Percentiles rank a stretch among this genome's conserved stretches.
phyloP scores from a whole-genome alignment of 1,140 invertebrate species.

The Heterodera carotae region DNA sequence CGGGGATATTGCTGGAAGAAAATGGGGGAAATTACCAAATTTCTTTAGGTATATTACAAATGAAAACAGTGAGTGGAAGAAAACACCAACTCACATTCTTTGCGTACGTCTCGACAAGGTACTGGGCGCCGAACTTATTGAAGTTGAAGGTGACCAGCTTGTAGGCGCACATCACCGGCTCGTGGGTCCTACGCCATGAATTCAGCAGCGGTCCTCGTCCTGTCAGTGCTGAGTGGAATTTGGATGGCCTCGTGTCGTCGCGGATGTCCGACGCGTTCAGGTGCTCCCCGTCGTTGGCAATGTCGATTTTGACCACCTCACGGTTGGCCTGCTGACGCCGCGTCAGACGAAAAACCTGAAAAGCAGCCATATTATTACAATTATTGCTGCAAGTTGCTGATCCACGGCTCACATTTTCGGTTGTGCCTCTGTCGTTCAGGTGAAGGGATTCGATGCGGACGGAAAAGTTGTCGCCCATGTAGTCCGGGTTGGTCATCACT shows the following conservation, averaged over 20 bases:
- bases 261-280: conserved; percentile 75
- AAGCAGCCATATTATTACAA: no score
- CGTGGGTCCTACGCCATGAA: conserved; percentile 75
- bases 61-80: neutral
- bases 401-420: conserved; percentile 72
- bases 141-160: conserved; percentile 96
- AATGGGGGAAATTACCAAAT: neutral
- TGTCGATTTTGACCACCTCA: conserved; percentile 60
- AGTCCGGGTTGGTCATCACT: conserved; percentile 81
- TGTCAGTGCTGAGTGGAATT: conserved; percentile 88
- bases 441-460: conserved; percentile 96
- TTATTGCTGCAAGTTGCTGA: no score
- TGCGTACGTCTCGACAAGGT: conserved; percentile 88
- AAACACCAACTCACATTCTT: conserved; percentile 72
- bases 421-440: conserved; percentile 79
- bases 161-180: conserved; percentile 96
- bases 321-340: conserved; percentile 51
- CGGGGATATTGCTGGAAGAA: conserved; percentile 78
- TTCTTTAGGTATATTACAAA: no score
- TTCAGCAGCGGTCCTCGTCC: conserved; percentile 85
- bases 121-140: conserved; percentile 98
- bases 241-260: conserved; percentile 82
- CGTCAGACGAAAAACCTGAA: conserved; percentile 22
- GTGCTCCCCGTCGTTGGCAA: conserved; percentile 61
- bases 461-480: conserved; percentile 97